Evolutionary conservation across 35 echinoderm and acorn worm species (phyloP), one percentile per base, ranked within the genome.

Genomic region (Ophioderma brevispina): DNA sequence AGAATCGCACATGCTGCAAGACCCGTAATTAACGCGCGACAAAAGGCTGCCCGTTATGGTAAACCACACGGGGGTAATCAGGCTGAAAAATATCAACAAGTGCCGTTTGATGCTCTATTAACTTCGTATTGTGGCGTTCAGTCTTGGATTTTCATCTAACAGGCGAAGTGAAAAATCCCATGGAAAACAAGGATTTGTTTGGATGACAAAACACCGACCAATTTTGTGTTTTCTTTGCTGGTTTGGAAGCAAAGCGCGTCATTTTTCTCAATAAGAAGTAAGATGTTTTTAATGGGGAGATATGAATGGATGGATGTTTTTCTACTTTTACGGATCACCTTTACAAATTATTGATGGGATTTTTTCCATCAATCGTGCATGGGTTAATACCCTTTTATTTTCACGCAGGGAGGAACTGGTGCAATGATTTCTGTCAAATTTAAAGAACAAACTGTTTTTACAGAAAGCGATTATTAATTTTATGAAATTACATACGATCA

Each of bases 81-180:
- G 23, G 59, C 59, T 25, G 59, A 70, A 70, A 46, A 70, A 70
- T 70, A 70, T 70, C 59, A 70, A 70, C 59, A 70, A 70, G 59
- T 70, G 28, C 59, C 28, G 59, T 25, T n/a, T 25, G 28, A 70
- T 25, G 59, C 59, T 70, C 59, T 70, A 70, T 70, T 70, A 70
- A 70, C 59, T 70, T 70, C 59, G n/a, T 15, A 70, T 70, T 70
- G 59, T 25, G 59, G 17, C 59, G 59, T 70, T 70, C n/a, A 70
- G 23, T 13, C 59, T 18, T 25, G 17, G n/a, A 25, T 70, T 30
- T 70, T 70, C 59, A 70, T 15, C 10, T 70, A 25, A 70, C 59
- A 25, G 28, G 10, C 46, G 8, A 30, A 70, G 1, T 13, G 59
- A 70, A 70, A 25, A 70, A 30, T 25, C 4, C 10, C n/a, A 15